Base-by-base conservation (phyloP, 2,797 vertebrate genomes). In the Clarias fuscus region DNA sequence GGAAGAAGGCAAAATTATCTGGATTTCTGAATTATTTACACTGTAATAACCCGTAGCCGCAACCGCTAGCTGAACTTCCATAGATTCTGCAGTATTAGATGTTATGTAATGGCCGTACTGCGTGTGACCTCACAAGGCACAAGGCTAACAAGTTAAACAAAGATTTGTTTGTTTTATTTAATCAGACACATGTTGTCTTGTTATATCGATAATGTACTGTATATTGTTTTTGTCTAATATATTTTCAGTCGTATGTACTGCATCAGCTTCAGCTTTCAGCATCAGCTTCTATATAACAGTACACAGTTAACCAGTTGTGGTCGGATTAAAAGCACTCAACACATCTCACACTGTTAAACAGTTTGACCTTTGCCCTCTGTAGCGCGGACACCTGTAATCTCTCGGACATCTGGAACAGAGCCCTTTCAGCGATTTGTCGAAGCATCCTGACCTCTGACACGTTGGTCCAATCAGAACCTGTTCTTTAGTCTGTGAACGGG, bases 401-500 rank as follows among this genome's bases (percentile, higher is more conserved):
- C 10, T 11, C n/a, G 37, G 10, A 77, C 85, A 68, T 62, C 27
- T 67, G 82, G 20, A 59, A 53, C 13, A 61, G 56, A 61, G 67
- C 3, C 30, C 1, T 2, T 61, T 33, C 37, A 15, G 3, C 61
- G 22, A 58, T 30, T 27, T 59, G 27, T n/a, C 24, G 10, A 76
- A 62, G 68, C 24, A 8, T 33, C 53, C 43, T 85, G 61, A 76
- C 70, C 78, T 84, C 24, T 70, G 62, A 37, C 30, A 27, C 70
- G 61, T 48, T 84, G 48, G 30, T 80, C 62, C 83, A 71, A 64
- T 88, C 84, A 78, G 20, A 82, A 78, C 14, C 8, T 59, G 79
- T 43, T 76, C 70, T 76, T 30, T 20, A 53, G 43, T 48, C 40
- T 30, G 43, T 77, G 86, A 87, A 84, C 48, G 61, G 61, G 68